phyloP scores from a whole-genome alignment of 2,797 vertebrate species.

The Enteromius argenteus region DNA sequence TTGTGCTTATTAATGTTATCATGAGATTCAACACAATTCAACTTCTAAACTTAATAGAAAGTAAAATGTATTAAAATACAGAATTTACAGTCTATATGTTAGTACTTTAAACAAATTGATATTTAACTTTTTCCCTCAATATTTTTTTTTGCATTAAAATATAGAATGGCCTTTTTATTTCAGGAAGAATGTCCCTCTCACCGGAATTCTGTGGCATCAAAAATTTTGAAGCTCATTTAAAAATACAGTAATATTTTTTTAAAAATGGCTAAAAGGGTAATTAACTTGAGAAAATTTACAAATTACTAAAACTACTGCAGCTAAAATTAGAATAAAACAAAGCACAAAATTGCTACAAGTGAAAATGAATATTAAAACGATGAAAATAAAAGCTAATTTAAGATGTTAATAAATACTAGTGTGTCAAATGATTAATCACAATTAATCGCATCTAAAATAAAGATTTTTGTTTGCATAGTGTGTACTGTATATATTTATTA shows the following conservation, averaged over 20 bases:
- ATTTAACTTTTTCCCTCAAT: too few relatives aligned
- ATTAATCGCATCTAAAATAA: too few relatives aligned
- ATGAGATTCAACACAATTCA: not conserved
- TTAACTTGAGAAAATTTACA: not conserved
- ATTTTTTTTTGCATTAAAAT: too few relatives aligned
- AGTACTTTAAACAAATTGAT: too few relatives aligned
- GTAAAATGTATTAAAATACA: too few relatives aligned
- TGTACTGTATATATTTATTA: too few relatives aligned
- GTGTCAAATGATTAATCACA: too few relatives aligned
- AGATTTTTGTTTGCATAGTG: too few relatives aligned
- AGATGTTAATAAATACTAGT: not conserved
- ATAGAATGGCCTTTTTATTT: too few relatives aligned
- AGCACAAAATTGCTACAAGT: not conserved
- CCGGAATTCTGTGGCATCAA: not conserved
- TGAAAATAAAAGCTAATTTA: not conserved
- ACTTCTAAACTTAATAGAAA: too few relatives aligned
- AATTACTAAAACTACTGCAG: not conserved
- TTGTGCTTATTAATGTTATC: not conserved
- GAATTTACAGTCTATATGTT: too few relatives aligned
- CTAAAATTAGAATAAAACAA: not conserved
- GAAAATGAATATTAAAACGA: not conserved
- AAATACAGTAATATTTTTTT: not conserved
- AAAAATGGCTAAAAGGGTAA: not conserved
- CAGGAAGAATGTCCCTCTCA: too few relatives aligned
- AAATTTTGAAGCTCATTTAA: not conserved